Conservation (phyloP, 1,140 invertebrate genomes). For the Pygmarrhopalites habei region DNA sequence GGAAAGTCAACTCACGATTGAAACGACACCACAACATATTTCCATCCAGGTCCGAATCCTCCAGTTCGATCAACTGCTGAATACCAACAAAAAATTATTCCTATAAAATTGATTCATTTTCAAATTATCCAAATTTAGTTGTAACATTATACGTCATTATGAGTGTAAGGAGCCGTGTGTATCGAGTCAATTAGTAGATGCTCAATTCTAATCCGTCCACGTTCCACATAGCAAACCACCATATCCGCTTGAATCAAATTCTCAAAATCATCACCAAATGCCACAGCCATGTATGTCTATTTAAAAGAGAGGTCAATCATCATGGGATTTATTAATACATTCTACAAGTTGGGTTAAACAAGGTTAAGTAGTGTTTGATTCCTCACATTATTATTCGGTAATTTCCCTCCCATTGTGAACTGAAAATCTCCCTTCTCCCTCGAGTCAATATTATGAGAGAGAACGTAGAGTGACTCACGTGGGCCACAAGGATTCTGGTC, state of each 20-base stretch:
- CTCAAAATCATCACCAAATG: conserved; percentile 31
- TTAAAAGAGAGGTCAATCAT: neutral
- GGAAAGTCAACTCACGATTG: no score
- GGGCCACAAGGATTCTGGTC: conserved; percentile 19
- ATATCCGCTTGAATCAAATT: conserved; percentile 31
- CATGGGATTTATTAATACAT: neutral
- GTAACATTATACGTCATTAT: conserved; percentile 25
- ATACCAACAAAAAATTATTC: neutral
- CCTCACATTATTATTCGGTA: conserved; percentile 28
- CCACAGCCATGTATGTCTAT: conserved; percentile 35
- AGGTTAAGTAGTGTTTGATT: neutral
- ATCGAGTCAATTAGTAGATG: conserved; percentile 33
- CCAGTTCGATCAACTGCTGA: conserved; percentile 24
- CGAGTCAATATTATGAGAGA: conserved; percentile 26
- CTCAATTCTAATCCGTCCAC: conserved; percentile 28
- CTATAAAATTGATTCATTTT: no score
- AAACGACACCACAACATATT: conserved; percentile 37
- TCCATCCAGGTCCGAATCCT: conserved; percentile 34
- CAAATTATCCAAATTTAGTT: neutral
- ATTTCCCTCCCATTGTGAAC: conserved; percentile 34
- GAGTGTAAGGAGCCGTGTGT: conserved; percentile 8
- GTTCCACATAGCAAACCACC: conserved; percentile 31
- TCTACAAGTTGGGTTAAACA: neutral
- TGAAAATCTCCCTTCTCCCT: conserved; percentile 25
- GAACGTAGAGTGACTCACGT: conserved; percentile 22